Evolutionary conservation across 2,888 invertebrate genomes (phyloP).

Genomic region (Parnassius apollo): DNA sequence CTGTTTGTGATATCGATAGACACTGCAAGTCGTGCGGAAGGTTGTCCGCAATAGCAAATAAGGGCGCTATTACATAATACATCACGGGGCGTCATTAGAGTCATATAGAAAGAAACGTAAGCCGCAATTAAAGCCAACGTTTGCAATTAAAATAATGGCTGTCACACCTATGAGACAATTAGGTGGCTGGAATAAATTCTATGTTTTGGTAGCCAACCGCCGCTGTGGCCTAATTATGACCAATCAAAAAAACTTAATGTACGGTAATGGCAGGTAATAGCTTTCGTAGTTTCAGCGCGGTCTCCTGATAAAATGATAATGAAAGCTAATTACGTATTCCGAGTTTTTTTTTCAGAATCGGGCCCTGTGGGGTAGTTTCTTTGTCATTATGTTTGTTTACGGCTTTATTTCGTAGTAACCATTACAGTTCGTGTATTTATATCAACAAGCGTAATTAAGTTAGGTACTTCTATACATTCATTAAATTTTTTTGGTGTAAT

Average conservation of each 20-base stretch:
- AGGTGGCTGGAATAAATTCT: slow-evolving; percentile 69
- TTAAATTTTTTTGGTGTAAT: slow-evolving; percentile 5
- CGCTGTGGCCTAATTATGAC: slow-evolving; percentile 49
- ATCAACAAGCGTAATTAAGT: slow-evolving; percentile 20
- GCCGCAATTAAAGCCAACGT: slow-evolving; percentile 64
- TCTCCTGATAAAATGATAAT: slow-evolving; percentile 44
- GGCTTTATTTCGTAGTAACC: slow-evolving; percentile 28
- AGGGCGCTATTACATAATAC: slow-evolving; percentile 39
- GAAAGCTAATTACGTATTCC: slow-evolving; percentile 38
- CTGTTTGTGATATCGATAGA: not conserved
- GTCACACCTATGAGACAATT: slow-evolving; percentile 80
- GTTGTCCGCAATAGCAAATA: slow-evolving; percentile 29
- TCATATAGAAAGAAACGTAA: slow-evolving; percentile 62
- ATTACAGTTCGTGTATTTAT: slow-evolving; percentile 29
- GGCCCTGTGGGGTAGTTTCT: slow-evolving; percentile 36
- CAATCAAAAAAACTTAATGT: slow-evolving; percentile 61
- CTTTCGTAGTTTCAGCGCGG: slow-evolving; percentile 38
- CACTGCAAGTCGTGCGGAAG: not conserved
- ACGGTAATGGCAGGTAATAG: slow-evolving; percentile 50
- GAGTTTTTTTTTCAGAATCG: slow-evolving; percentile 34
- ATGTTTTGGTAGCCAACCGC: slow-evolving; percentile 54
- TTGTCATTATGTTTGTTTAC: slow-evolving; percentile 36
- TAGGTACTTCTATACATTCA: slow-evolving; percentile 15
- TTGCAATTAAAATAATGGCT: slow-evolving; percentile 78
- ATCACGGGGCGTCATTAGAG: slow-evolving; percentile 45